Base-by-base conservation (phyloP, 2,113 vertebrate species). In the Cepphus grylle region DNA sequence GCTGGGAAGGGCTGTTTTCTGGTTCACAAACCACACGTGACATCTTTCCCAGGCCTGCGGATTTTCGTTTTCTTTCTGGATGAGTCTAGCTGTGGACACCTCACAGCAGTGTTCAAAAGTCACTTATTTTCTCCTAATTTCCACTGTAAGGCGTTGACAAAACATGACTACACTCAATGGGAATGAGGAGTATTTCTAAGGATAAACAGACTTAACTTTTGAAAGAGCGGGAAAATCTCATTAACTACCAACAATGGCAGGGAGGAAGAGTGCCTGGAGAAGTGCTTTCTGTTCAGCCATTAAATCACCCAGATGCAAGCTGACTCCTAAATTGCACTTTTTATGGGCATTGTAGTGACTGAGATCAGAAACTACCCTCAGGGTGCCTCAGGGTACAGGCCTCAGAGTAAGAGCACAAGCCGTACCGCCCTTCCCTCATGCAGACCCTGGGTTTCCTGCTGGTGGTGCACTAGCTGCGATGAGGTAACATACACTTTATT, bases 111-210 rank as follows among this genome's bases (percentile, higher is more conserved):
- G 15, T 43, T 47, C 21, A 15, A 18, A 59, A 66, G 11, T 32
- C 21, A 7, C 43, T 36, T 8, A 10, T 26, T 89, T 65, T 62
- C 25, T 52, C 25, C 8, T 5, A 1, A 1, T 67, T 82, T 47
- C 55, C 23, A 22, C 27, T 30, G 23, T 34, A 30, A 76, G 14
- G 20, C 22, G 17, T 21, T 52, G 25, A 49, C 0, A 0, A 47
- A 38, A 22, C 27, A 11, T 0, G 9, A 29, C 15, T 9, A 32
- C 3, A 3, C 15, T 23, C 6, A 6, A 8, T 1, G 16, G 21
- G 25, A 5, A 2, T 1, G 6, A 38, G 25, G 0, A 8, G 29
- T 34, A 40, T 15, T 17, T 79, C 17, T 36, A n/a, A 49, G 2
- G n/a, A 71, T n/a, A 71, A 87, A 38, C 1, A 23, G 36, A 71